phyloP scores from a whole-genome alignment of 2,113 vertebrate species.

The Acrocephalus kingi region DNA sequence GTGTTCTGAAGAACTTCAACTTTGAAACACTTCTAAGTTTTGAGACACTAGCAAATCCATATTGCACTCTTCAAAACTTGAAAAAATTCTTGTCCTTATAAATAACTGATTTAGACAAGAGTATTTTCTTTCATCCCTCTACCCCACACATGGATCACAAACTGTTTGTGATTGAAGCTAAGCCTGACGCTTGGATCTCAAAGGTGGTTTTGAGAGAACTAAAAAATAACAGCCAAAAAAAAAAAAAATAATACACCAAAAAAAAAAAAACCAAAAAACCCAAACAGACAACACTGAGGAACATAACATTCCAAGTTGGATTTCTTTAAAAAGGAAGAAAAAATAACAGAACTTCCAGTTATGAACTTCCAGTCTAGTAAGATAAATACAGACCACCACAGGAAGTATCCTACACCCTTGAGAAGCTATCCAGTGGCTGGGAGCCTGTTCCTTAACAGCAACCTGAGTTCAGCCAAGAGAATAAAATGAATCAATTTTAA shows the following conservation, averaged over 20 bases:
- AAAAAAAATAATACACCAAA: not conserved
- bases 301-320: fast-evolving
- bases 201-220: not conserved
- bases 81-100: not conserved
- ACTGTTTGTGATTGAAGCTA: not conserved
- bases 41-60: not conserved
- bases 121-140: not conserved
- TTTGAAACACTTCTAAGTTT: not conserved
- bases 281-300: not conserved
- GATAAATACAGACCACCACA: not conserved
- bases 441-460: not conserved
- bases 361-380: not conserved
- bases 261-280: too few relatives aligned
- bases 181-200: not conserved
- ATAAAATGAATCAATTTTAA: not conserved
- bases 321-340: not conserved
- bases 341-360: not conserved
- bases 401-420: not conserved
- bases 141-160: not conserved
- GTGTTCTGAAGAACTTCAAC: not conserved
- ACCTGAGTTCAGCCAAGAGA: not conserved
- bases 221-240: not conserved
- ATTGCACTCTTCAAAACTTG: not conserved
- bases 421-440: not conserved
- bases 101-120: not conserved